Evolutionary conservation across 2,888 invertebrate genomes (phyloP).

Genomic region (Cosmopolites sordidus): DNA sequence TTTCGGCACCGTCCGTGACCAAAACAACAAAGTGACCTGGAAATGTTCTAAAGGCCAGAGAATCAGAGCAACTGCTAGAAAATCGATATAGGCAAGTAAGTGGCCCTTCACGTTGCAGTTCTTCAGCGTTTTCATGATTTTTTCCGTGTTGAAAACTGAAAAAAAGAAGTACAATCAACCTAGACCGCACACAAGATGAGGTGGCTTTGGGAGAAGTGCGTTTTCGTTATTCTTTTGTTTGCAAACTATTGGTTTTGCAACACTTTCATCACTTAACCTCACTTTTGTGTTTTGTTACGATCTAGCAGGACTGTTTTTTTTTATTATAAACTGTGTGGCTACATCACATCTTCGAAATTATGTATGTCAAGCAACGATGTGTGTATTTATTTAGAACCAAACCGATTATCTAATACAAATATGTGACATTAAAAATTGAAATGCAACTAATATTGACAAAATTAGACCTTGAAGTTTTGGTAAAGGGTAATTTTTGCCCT

Average conservation of each 20-base stretch:
- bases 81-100: conserved; percentile 21
- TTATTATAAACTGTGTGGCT: not conserved
- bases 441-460: conserved; percentile 10
- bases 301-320: not conserved
- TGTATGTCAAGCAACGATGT: too few relatives aligned
- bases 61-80: conserved; percentile 18
- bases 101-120: conserved; percentile 16
- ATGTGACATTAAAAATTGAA: conserved; percentile 3
- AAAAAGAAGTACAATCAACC: not conserved
- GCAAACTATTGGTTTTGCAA: not conserved
- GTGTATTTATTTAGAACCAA: too few relatives aligned
- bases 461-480: conserved; percentile 13
- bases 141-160: not conserved
- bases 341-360: not conserved
- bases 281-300: not conserved
- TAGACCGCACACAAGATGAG: conserved; percentile 14
- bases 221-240: conserved; percentile 8
- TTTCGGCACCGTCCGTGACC: not conserved
- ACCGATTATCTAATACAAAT: too few relatives aligned
- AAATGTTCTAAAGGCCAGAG: conserved; percentile 21
- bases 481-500: conserved; percentile 16
- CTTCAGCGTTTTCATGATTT: conserved; percentile 10
- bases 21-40: conserved; percentile 14
- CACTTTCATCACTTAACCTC: not conserved
- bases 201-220: conserved; percentile 26